A percentile compares a stretch with the other conserved stretches of the same genome.
Conservation (phyloP, 2,888 invertebrate species). For the Camptogramma bilineatum region DNA sequence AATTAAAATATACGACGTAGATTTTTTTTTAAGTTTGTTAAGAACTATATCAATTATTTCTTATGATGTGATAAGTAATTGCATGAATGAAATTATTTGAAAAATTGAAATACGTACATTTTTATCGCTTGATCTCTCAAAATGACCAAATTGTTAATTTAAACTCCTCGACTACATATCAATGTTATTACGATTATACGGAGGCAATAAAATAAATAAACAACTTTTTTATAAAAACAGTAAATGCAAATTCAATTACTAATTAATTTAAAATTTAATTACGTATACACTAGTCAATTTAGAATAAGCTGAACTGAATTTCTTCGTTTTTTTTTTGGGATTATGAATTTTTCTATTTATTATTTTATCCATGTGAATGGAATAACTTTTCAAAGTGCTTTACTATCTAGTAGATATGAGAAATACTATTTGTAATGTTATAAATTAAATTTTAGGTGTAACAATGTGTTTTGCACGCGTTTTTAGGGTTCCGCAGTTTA, state of each 20-base stretch:
- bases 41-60: background rate
- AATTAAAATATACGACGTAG: background rate
- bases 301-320: slow-evolving; percentile 66
- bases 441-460: slow-evolving; percentile 75
- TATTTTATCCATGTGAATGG: slow-evolving; percentile 67
- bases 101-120: slow-evolving; percentile 48
- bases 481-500: slow-evolving; percentile 33
- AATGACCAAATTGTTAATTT: slow-evolving; percentile 49
- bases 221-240: slow-evolving; percentile 25
- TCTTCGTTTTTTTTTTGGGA: slow-evolving; percentile 26
- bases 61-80: background rate
- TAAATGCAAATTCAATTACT: slow-evolving; percentile 17
- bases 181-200: slow-evolving; percentile 65
- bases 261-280: slow-evolving; percentile 24
- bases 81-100: background rate
- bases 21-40: background rate
- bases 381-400: slow-evolving; percentile 84
- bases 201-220: slow-evolving; percentile 72
- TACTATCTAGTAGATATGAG: slow-evolving; percentile 83
- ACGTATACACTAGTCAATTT: slow-evolving; percentile 77
- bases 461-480: slow-evolving; percentile 78
- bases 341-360: slow-evolving; percentile 41
- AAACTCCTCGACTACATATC: slow-evolving; percentile 78
- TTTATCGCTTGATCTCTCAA: slow-evolving; percentile 35
- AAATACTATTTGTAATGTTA: slow-evolving; percentile 81